Percentiles rank a stretch among this genome's conserved stretches.
Evolutionary conservation across 2,113 vertebrate genomes (phyloP).

Genomic region (Emydocephalus ijimae): DNA sequence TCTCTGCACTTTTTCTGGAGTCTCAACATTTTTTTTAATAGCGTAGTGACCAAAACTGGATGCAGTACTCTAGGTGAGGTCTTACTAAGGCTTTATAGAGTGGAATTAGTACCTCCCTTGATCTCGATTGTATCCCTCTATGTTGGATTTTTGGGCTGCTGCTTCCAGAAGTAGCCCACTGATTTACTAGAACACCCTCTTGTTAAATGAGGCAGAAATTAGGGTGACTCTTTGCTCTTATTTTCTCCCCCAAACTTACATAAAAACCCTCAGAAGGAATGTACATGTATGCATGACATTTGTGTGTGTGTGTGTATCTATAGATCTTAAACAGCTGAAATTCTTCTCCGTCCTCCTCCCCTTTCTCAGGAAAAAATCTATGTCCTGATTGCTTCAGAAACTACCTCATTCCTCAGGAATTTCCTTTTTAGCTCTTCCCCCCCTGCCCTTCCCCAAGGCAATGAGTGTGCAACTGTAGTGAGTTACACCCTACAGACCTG

Average conservation of each 20-base stretch:
- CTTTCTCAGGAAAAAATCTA: slow-evolving; percentile 66
- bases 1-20: no score
- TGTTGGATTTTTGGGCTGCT: no score
- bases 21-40: no score
- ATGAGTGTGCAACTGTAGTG: slow-evolving; percentile 68
- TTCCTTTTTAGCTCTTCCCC: slow-evolving; percentile 68
- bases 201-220: slow-evolving; percentile 69
- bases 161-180: slow-evolving; percentile 69
- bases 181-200: slow-evolving; percentile 79
- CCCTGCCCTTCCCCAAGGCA: slow-evolving; percentile 54
- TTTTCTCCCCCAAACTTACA: slow-evolving; percentile 32
- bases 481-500: slow-evolving; percentile 73
- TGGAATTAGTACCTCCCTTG: no score
- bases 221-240: slow-evolving; percentile 48
- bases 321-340: slow-evolving; percentile 72
- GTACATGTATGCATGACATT: slow-evolving; percentile 59
- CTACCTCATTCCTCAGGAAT: slow-evolving; percentile 80
- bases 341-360: slow-evolving; percentile 22
- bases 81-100: no score
- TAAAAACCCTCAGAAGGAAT: slow-evolving; percentile 54
- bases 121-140: no score
- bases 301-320: slow-evolving; percentile 41
- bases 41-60: no score
- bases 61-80: no score
- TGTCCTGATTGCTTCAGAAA: slow-evolving; percentile 73